Base-by-base conservation (phyloP, 2,888 invertebrate genomes). In the Ichneumoninae sp. region DNA sequence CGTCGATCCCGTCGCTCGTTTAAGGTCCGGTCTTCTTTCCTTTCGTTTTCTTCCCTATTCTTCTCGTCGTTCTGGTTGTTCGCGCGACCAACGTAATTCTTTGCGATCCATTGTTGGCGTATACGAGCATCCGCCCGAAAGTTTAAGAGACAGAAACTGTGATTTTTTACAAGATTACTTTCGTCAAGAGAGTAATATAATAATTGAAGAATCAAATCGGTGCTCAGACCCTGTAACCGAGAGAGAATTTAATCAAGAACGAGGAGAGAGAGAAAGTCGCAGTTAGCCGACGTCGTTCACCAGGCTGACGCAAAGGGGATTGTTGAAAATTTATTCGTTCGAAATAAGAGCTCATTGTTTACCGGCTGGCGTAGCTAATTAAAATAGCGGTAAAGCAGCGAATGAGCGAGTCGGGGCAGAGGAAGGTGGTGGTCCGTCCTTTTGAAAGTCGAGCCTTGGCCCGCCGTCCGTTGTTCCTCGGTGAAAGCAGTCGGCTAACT, bases 251-350 rank as follows among this genome's bases (percentile, higher is more conserved):
- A 50, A 52, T 57, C 22, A 60, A 40, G 26, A 16, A 6, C 26
- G 57, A 40, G 40, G 7, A 36, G n/a, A 19, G n/a, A 19, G 44
- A 40, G 57, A 68, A 26, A 57, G 47, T 69, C 69, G 69, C 36
- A 30, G 40, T 50, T 10, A 26, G 36, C 26, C 8, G 47, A n/a
- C 19, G 68, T 62, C 47, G 54, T 40, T 65, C 60, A 72, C 10
- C 72, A 50, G 69, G 71, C 68, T 65, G 16, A 69, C 77, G 69
- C 69, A 7, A 54, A 54, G 40, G 52, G 80, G 86, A 87, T 88
- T 88, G 87, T 89, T 87, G 86, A 82, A 85, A 90, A 87, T 90
- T 91, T 89, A 91, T 90, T 90, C 86, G 86, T 86, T 80, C 88
- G 89, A 89, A 91, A 89, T 87, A 87, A 89, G 87, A 82, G 86